Evolutionary conservation across 2,888 invertebrate species (phyloP), one percentile per base, ranked within the genome.

Genomic region (Ornithoptera priamus): DNA sequence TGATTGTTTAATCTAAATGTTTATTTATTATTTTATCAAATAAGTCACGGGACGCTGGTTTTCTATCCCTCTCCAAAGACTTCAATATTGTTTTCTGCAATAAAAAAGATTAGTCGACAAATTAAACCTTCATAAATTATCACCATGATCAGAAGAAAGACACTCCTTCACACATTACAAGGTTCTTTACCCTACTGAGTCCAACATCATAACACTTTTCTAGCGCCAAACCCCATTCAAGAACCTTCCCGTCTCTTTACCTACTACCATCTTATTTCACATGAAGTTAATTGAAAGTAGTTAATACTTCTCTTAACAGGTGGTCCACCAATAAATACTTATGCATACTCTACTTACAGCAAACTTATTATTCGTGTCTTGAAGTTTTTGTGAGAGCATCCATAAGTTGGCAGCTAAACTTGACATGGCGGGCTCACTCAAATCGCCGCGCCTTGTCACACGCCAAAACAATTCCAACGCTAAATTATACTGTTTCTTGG

Each of bases 381-480:
- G 87, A 57, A 86, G 69, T 85, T 96, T 97, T 75, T 95, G 94
- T 22, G 96, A 94, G 74, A 98, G 89, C 80, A 95, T 94, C 97
- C 98, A 98, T 60, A 98, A 90, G 86, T 97, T 97, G 0, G 94
- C 82, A 0, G 97, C 96, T 71, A 98, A 90, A 67, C 93, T 94
- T 46, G 94, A 92, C 86, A 97, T 93, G 24, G 94, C 88, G 15
- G 94, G 90, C 65, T 93, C 92, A 6, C 87, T 85, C 10, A 97
- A 81, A 81, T 97, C 95, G 0, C 94, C 95, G 74, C 95, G 93
- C 46, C 94, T 90, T 6, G 94, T 90, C 56, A 97, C 94, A 18
- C 95, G 93, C 82, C 94, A 90, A 79, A 96, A 96, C 64, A 97
- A 80, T 74, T 97, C 97, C 70, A 97, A 83, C 0, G 97, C 95